These are phyloP conservation scores for mouse (Mus musculus) DNA, from an alignment of 2,113 vertebrate genomes.

Conservation along the genomic window GRCm39 chr5:22897001-22897500, in stretches of 20 bases:
- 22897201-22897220: slow-evolving; percentile 90
- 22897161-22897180: slow-evolving; percentile 91
- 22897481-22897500: slow-evolving; percentile 91
- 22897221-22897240: slow-evolving; percentile 98
- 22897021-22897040: too few relatives aligned
- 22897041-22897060: too few relatives aligned
- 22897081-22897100: slow-evolving; percentile 87
- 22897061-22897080: slow-evolving; percentile 19
- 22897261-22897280: slow-evolving; percentile 78
- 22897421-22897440: slow-evolving; percentile 92
- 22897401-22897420: slow-evolving; percentile 80
- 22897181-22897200: slow-evolving; percentile 88
- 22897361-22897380: slow-evolving; percentile 89
- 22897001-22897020: too few relatives aligned
- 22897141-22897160: slow-evolving; percentile 87
- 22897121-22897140: slow-evolving; percentile 87
- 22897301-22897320: slow-evolving; percentile 87
- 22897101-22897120: slow-evolving; percentile 86
- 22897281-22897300: slow-evolving; percentile 81
- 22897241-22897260: slow-evolving; percentile 93
- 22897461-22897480: slow-evolving; percentile 95
- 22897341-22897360: slow-evolving; percentile 93
- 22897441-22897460: slow-evolving; percentile 94
- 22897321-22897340: slow-evolving; percentile 90
- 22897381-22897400: slow-evolving; percentile 84